Conservation (phyloP, 2,797 vertebrate species). For the Galago senegalensis region DNA sequence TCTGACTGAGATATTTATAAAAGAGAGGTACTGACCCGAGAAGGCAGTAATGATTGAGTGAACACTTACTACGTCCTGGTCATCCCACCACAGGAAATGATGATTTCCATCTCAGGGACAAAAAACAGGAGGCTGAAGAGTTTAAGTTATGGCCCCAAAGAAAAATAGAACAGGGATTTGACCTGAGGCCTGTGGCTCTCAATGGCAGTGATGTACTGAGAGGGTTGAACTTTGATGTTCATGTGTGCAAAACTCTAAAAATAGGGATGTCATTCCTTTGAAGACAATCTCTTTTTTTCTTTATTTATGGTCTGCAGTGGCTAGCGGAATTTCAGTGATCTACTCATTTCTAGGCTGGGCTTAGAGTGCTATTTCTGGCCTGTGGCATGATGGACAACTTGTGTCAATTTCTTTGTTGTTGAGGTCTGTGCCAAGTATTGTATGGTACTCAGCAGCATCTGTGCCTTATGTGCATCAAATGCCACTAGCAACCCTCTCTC, state of each 20-base stretch:
- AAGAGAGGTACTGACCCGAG: neutral
- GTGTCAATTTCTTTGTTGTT: neutral
- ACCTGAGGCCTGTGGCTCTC: neutral
- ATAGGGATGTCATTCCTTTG: neutral
- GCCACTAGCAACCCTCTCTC: neutral
- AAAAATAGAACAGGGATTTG: neutral
- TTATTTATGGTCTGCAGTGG: neutral
- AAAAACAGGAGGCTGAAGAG: neutral
- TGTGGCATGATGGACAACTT: neutral
- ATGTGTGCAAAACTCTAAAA: neutral
- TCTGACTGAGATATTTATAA: neutral
- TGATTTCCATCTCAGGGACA: neutral
- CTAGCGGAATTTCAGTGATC: neutral
- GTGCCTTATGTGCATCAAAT: neutral
- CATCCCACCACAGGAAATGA: neutral
- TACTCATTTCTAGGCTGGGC: neutral
- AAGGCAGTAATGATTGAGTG: neutral
- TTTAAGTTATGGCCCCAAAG: neutral
- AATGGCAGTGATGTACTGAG: neutral
- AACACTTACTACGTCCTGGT: neutral
- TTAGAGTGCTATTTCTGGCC: neutral
- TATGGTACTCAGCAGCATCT: neutral
- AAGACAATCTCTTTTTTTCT: neutral
- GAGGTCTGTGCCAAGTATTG: neutral
- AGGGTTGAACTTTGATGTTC: too few relatives aligned